These are phyloP conservation scores for Melipona beecheii DNA, from an alignment of 2,888 invertebrate species.

Conservation along the genomic window DNA sequence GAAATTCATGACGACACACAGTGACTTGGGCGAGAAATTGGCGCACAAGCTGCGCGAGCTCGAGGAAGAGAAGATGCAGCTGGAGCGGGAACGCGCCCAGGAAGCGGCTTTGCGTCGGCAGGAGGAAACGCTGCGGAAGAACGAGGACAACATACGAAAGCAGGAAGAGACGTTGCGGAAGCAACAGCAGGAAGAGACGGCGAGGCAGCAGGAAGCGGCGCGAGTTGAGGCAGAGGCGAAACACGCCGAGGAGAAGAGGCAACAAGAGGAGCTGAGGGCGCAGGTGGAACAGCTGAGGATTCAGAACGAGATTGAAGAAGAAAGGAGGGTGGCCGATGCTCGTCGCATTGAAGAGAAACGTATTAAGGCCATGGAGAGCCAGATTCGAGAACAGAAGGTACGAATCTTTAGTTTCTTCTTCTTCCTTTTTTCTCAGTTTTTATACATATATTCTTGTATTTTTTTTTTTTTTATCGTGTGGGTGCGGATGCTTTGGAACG, in stretches of 20 bases:
- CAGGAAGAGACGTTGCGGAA: slow-evolving; percentile 74
- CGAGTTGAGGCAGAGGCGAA: slow-evolving; percentile 70
- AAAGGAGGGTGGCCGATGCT: slow-evolving; percentile 78
- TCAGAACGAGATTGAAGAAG: slow-evolving; percentile 76
- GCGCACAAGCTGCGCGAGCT: slow-evolving; percentile 86
- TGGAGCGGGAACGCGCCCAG: slow-evolving; percentile 83
- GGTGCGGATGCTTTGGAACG: slow-evolving; percentile 29
- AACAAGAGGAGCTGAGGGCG: slow-evolving; percentile 74
- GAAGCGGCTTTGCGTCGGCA: slow-evolving; percentile 77
- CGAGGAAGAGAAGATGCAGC: slow-evolving; percentile 84
- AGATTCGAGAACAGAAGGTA: slow-evolving; percentile 89
- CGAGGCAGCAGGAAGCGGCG: slow-evolving; percentile 72
- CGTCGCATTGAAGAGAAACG: slow-evolving; percentile 84
- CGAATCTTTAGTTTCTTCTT: not conserved
- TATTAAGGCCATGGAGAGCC: slow-evolving; percentile 87
- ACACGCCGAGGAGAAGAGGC: slow-evolving; percentile 73
- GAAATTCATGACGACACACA: slow-evolving; percentile 61
- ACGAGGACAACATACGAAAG: slow-evolving; percentile 80
- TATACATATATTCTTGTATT: not conserved
- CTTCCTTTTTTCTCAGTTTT: too few species aligned
- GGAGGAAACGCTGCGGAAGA: slow-evolving; percentile 80
- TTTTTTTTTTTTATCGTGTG: not conserved
- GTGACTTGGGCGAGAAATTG: slow-evolving; percentile 86
- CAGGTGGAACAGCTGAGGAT: slow-evolving; percentile 77
- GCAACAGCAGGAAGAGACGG: slow-evolving; percentile 72